phyloP scores from a whole-genome alignment of 2,888 invertebrate genomes.

The Odontomyia ornata region DNA sequence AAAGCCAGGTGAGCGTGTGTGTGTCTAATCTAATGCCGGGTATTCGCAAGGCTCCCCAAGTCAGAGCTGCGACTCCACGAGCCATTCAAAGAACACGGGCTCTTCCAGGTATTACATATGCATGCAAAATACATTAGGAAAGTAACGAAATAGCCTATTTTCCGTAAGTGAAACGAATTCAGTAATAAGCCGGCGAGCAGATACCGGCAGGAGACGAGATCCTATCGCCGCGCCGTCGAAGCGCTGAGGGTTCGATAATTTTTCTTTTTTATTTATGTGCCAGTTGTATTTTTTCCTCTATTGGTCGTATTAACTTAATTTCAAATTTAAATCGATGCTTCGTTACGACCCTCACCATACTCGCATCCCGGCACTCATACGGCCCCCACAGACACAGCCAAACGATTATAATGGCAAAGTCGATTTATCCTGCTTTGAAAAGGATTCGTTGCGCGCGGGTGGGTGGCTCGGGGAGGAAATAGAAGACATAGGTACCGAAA shows the following conservation, averaged over 20 bases:
- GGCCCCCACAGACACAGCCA: conserved; percentile 23
- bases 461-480: conserved; percentile 7
- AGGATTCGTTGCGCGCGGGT: conserved; percentile 19
- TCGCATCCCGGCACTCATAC: conserved; percentile 18
- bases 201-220: not conserved
- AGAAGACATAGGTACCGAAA: conserved; percentile 31
- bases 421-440: conserved; percentile 41
- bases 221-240: conserved; percentile 19
- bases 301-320: conserved; percentile 47
- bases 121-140: conserved; percentile 30
- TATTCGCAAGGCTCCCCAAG: not conserved
- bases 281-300: conserved; percentile 27
- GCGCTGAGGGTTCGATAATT: conserved; percentile 34
- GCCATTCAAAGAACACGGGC: not conserved
- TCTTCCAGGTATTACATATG: conserved; percentile 27
- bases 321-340: conserved; percentile 50
- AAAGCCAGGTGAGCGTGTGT: not conserved
- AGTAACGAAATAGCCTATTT: conserved; percentile 23
- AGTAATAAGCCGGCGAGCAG: conserved; percentile 11
- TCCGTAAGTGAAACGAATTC: conserved; percentile 29
- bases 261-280: conserved; percentile 35
- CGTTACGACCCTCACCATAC: conserved; percentile 46
- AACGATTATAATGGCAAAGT: conserved; percentile 32
- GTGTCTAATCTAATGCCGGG: not conserved
- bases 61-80: not conserved